Base-by-base conservation (phyloP, 2,888 invertebrate genomes). In the Bombyx huttoni region DNA sequence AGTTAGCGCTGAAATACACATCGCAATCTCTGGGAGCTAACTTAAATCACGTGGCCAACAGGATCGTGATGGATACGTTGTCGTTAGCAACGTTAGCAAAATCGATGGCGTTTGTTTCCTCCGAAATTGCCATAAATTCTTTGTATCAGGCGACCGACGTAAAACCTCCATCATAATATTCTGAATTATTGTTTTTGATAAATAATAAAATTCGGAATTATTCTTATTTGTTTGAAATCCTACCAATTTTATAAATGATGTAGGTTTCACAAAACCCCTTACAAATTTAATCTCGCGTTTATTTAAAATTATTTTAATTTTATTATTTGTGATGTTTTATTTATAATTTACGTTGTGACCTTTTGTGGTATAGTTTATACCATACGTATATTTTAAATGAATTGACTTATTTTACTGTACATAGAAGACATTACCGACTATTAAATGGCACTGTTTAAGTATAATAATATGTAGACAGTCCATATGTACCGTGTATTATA, bases 61-160 rank as follows among this genome's bases (percentile, higher is more conserved):
- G 87, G 67, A 75, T 88, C 53, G 73, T 87, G 8, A 87, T 88
- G 86, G 87, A 87, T 58, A 78, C 87, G 2, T 59, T 88, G 47
- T 82, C 88, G 14, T 62, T 88, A 52, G 77, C 84, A 10, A 85
- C 87, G 24, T 63, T 88, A 9, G 82, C 88, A 0, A 88, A 87
- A 60, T 87, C 88, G 5, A 87, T 88, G 88, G 84, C 88, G 13
- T 85, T 81, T 63, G 88, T 88, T 13, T 75, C 88, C 47, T 83
- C 83, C 14, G 88, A 88, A 59, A 86, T 88, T 58, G 88, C 88
- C 47, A 87, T 88, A 48, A 88, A 88, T 62, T 86, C 88, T 1
- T 66, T 88, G 52, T 88, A 86, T 62, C 77, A 82, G 63, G 86
- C 87, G 48, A 86, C 86, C 47, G 88, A 88, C 64, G 78, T 86